Evolutionary conservation across 2,797 vertebrate genomes (phyloP).

Genomic region (Menidia menidia): DNA sequence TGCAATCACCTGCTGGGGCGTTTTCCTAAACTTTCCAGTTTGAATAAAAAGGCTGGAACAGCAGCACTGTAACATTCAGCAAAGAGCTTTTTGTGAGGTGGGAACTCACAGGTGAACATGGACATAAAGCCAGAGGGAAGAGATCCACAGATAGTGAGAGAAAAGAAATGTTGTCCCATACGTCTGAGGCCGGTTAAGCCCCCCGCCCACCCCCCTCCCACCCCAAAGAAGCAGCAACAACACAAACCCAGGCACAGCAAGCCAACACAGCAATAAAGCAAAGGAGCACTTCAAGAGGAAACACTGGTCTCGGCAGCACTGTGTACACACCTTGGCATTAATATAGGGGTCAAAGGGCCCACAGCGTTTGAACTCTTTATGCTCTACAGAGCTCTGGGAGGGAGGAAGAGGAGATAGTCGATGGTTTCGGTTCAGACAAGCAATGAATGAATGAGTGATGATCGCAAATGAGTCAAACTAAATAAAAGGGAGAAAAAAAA

Average conservation of each 20-base stretch:
- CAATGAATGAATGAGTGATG: slow-evolving; percentile 80
- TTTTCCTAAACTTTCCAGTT: neutral
- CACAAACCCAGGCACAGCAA: slow-evolving; percentile 52
- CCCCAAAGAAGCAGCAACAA: slow-evolving; percentile 44
- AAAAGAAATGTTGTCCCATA: slow-evolving; percentile 41
- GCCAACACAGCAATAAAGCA: slow-evolving; percentile 59
- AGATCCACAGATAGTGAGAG: slow-evolving; percentile 12
- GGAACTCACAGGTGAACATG: slow-evolving; percentile 15
- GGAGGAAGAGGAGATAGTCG: slow-evolving; percentile 89
- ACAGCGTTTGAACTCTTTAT: slow-evolving; percentile 99
- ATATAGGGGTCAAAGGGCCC: slow-evolving; percentile 99
- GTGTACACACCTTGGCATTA: slow-evolving; percentile 99
- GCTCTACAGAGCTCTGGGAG: slow-evolving; percentile 98
- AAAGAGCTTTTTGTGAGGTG: slow-evolving; percentile 8
- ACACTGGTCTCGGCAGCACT: slow-evolving; percentile 58
- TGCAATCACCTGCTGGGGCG: neutral
- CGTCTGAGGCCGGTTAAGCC: slow-evolving; percentile 36
- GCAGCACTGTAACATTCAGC: neutral
- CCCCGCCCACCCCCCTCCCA: neutral
- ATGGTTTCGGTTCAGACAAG: slow-evolving; percentile 82
- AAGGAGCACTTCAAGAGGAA: slow-evolving; percentile 54
- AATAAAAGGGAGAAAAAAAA: slow-evolving; percentile 47
- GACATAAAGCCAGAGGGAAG: slow-evolving; percentile 30
- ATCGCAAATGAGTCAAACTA: slow-evolving; percentile 67
- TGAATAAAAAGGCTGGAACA: neutral